phyloP scores from a whole-genome alignment of 2,113 vertebrate species.

The Bettongia penicillata region DNA sequence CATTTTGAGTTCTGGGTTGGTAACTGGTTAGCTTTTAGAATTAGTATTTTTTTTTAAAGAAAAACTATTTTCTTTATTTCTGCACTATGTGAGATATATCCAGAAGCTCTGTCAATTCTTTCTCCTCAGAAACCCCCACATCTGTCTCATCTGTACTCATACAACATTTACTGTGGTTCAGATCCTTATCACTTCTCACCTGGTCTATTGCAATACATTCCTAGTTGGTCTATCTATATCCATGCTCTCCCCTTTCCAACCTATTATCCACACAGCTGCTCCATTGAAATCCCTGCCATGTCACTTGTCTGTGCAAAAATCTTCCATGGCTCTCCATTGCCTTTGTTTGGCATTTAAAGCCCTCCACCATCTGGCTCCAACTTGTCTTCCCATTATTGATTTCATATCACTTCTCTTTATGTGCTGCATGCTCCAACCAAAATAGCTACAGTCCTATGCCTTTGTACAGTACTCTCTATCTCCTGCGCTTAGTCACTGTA shows the following conservation, averaged over 20 bases:
- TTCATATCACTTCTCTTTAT: not conserved
- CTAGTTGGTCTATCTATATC: not conserved
- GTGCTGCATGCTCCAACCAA: not conserved
- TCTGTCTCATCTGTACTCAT: not conserved
- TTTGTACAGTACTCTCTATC: no score
- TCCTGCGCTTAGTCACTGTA: not conserved
- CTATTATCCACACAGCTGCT: no score
- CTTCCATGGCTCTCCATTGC: not conserved
- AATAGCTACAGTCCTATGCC: not conserved
- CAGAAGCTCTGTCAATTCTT: not conserved
- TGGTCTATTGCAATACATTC: not conserved
- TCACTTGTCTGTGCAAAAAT: not conserved
- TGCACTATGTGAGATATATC: not conserved
- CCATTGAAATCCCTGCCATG: not conserved
- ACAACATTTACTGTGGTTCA: not conserved
- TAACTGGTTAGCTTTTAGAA: slow-evolving; percentile 6
- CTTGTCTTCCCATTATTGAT: not conserved
- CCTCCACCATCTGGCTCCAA: not conserved
- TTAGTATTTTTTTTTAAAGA: slow-evolving; percentile 37
- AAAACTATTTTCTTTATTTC: not conserved
- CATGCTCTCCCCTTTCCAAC: not conserved
- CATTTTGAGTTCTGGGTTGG: slow-evolving; percentile 33
- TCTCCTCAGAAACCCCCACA: not conserved
- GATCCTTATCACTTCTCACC: not conserved
- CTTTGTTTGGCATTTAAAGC: not conserved